Evolutionary conservation across 2,888 invertebrate species (phyloP).

Genomic region (Ophion obscuratus): DNA sequence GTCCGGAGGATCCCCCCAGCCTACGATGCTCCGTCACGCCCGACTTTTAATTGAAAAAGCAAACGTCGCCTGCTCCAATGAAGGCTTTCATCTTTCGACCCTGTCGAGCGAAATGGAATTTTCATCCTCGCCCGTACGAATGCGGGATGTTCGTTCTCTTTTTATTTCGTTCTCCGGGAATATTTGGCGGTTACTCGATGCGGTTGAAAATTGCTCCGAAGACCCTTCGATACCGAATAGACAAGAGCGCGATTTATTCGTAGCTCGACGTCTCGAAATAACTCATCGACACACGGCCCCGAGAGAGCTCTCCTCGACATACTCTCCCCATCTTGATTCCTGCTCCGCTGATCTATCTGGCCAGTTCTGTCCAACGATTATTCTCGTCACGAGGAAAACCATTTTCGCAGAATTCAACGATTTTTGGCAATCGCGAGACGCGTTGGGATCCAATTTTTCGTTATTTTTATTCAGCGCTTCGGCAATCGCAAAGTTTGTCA

Average conservation of each 20-base stretch:
- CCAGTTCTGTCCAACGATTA: slow-evolving; percentile 47
- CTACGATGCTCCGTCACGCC: not conserved
- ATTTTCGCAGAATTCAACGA: slow-evolving; percentile 43
- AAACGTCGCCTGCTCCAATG: not conserved
- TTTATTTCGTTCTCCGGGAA: slow-evolving; percentile 9
- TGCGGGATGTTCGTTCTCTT: not conserved
- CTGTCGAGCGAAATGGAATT: not conserved
- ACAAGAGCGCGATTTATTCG: slow-evolving; percentile 73
- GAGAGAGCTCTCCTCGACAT: slow-evolving; percentile 45
- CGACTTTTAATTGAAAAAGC: not conserved
- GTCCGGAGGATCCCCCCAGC: not conserved
- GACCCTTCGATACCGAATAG: slow-evolving; percentile 70
- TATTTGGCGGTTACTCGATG: slow-evolving; percentile 24
- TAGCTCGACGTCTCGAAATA: slow-evolving; percentile 72
- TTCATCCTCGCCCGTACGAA: not conserved
- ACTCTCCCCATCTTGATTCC: slow-evolving; percentile 41
- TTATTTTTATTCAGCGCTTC: slow-evolving; percentile 14
- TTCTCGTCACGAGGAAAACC: slow-evolving; percentile 40
- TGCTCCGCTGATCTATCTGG: slow-evolving; percentile 27
- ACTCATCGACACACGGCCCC: slow-evolving; percentile 63
- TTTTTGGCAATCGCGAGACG: slow-evolving; percentile 43
- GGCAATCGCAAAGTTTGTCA: slow-evolving; percentile 2
- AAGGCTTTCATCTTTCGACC: too few relatives aligned
- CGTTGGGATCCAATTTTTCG: not conserved
- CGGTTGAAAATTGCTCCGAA: slow-evolving; percentile 32